Evolutionary conservation across 1,140 invertebrate genomes (phyloP), one percentile per base, ranked within the genome.

Genomic region (Carcinoscorpius rotundicauda): DNA sequence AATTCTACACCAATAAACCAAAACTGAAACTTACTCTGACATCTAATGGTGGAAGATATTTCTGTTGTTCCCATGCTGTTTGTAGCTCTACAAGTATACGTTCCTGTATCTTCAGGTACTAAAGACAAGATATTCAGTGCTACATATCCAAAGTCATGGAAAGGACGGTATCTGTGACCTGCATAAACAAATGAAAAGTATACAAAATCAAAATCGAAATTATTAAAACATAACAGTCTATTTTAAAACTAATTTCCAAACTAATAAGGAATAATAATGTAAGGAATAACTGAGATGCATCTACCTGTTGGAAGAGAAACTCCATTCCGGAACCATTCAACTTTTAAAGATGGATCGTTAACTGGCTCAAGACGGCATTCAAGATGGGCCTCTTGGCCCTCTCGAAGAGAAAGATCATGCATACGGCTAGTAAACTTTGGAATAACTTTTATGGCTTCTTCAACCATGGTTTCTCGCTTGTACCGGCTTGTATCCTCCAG

Each of bases 321-420:
- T 62, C 89, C 89, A 78, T 95, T 92, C 74, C 92, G 93, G 74
- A 84, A 94, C 92, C 92, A 96, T 77, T 95, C 91, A 10, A 96
- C 90, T 78, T 91, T 89, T 49, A 96, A 76, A 71, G 96, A 93
- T 0, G 91, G 84, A 80, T 97, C 94, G 29, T 93, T 95, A 4
- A 93, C 88, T n/a, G 93, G 93, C 78, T 96, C 93, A 10, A 97
- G 81, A 78, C 96, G 96, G 75, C 93, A 95, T 81, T 99, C 96
- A 79, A 98, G 98, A 74, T 98, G 95, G 62, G 93, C 92, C 72
- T 93, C 88, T 70, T 93, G 86, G 58, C 91, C 87, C 82, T 99
- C 96, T 64, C 85, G 80, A 53, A 96, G 83, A 71, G 89, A 87
- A 69, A 81, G 62, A 83, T 89, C 76, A 60, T 93, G 93, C 4